Evolutionary conservation across 2,888 invertebrate genomes (phyloP).

Genomic region (Xestia xanthographa): DNA sequence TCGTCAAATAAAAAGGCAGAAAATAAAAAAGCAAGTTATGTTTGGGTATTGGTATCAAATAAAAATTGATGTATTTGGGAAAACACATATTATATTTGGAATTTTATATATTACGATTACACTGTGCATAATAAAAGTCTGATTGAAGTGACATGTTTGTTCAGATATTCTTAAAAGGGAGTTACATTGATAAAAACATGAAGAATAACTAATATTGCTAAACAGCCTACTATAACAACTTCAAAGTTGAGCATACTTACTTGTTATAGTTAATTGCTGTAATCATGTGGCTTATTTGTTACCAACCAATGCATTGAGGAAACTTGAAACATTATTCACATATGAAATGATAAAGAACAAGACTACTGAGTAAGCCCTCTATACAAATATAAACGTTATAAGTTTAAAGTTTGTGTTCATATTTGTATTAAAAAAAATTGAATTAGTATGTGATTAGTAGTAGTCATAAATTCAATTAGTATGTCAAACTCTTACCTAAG

Average conservation of each 20-base stretch:
- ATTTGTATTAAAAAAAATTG: too few species aligned
- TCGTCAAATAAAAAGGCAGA: too few species aligned
- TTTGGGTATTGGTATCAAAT: too few species aligned
- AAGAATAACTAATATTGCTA: not conserved
- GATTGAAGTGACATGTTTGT: not conserved
- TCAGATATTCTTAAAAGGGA: not conserved
- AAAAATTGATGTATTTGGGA: too few species aligned
- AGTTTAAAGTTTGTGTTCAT: not conserved
- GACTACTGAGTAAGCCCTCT: not conserved
- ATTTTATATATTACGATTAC: too few species aligned
- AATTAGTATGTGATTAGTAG: too few species aligned
- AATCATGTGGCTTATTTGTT: constrained; percentile 3
- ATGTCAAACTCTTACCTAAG: not conserved
- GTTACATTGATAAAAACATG: not conserved
- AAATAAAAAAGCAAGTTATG: too few species aligned
- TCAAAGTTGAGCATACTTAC: not conserved
- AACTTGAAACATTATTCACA: constrained; percentile 17
- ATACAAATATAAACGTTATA: not conserved
- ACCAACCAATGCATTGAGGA: constrained; percentile 24
- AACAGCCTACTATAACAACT: not conserved
- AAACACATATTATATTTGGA: too few species aligned
- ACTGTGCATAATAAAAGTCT: not conserved
- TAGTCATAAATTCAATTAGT: too few species aligned
- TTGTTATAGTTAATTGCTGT: not conserved
- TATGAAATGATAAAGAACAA: not conserved